Evolutionary conservation across 1,140 invertebrate genomes (phyloP).

Genomic region (Thaumatotibia leucotreta): DNA sequence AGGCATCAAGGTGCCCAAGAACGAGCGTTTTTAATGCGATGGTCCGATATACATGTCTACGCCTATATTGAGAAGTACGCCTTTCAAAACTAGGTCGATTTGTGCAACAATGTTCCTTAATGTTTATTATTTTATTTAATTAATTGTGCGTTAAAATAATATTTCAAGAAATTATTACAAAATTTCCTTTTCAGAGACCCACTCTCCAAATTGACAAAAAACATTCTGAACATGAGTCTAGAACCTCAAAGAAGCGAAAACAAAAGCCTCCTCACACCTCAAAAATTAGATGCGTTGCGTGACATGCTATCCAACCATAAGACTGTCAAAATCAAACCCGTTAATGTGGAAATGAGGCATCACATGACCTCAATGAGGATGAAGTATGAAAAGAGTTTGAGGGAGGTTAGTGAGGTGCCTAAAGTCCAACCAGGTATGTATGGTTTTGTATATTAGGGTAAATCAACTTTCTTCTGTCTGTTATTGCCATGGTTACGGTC

Average conservation of each 20-base stretch:
- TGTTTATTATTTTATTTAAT: too few species aligned
- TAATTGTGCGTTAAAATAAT: too few species aligned
- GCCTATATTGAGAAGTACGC: constrained; percentile 53
- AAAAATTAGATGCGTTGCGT: constrained; percentile 65
- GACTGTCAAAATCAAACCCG: constrained; percentile 66
- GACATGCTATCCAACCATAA: constrained; percentile 67
- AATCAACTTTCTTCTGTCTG: too few species aligned
- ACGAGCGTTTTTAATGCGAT: constrained; percentile 51
- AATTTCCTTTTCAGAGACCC: constrained; percentile 66
- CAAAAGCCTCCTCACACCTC: constrained; percentile 42
- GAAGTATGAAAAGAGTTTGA: constrained; percentile 51
- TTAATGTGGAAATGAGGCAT: constrained; percentile 59
- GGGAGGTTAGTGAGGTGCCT: neutral
- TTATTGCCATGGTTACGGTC: too few species aligned
- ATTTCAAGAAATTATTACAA: too few species aligned
- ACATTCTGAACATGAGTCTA: constrained; percentile 69
- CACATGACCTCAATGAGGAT: constrained; percentile 48
- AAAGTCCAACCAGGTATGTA: neutral
- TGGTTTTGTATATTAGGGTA: too few species aligned
- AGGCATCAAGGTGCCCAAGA: constrained; percentile 68
- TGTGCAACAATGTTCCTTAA: too few species aligned
- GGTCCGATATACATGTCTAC: constrained; percentile 45
- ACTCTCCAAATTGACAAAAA: constrained; percentile 66
- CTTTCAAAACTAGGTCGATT: too few species aligned
- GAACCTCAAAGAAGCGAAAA: constrained; percentile 50